Evolutionary conservation across 2,888 invertebrate genomes (phyloP).

Genomic region (Trachelus iudaicus): DNA sequence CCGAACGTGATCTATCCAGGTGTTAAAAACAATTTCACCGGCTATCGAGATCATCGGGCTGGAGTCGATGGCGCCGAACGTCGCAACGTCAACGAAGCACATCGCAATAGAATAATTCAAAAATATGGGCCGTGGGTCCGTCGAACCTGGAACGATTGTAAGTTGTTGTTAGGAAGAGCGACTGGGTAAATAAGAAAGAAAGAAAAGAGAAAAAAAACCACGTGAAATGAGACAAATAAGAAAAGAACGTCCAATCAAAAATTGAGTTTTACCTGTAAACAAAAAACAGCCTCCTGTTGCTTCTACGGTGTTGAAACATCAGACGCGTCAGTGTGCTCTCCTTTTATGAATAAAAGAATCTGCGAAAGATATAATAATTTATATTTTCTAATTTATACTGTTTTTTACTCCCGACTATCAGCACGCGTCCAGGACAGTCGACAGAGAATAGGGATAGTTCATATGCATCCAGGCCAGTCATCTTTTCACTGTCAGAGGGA

Average conservation of each 20-base stretch:
- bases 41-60: background rate
- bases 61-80: background rate
- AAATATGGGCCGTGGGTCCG: background rate
- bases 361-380: background rate
- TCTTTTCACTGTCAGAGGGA: background rate
- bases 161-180: background rate
- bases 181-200: background rate
- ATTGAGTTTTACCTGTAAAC: background rate
- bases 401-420: too few species aligned
- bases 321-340: background rate
- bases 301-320: background rate
- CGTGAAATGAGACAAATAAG: background rate
- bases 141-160: background rate
- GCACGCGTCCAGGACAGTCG: background rate
- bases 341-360: background rate
- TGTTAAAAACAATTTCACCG: background rate
- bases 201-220: background rate
- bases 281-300: background rate
- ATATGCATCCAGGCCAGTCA: background rate
- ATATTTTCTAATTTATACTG: too few species aligned
- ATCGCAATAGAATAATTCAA: background rate
- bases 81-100: background rate
- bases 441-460: background rate
- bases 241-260: background rate
- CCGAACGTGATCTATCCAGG: background rate